Evolutionary conservation across 2,113 vertebrate genomes (phyloP), one percentile per base, ranked within the genome.

Genomic region (Megaceryle maxima): DNA sequence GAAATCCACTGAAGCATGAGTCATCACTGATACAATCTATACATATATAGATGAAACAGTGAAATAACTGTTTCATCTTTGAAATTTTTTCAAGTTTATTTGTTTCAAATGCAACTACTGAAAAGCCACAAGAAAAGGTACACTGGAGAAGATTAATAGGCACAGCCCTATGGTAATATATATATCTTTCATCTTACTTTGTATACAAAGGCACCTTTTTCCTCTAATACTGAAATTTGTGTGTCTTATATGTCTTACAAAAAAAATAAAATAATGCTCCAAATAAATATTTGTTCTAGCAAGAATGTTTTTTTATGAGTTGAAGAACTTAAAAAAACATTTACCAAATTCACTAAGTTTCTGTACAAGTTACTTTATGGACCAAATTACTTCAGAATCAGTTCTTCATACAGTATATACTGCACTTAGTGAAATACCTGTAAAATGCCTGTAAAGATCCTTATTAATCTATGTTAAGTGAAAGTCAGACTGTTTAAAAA

Each of bases 221-320:
- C 8, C 21, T 87, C 62, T 39, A 48, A 3, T 86, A 69, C 39
- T 69, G 50, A 81, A 83, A 66, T 51, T 31, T 62, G 25, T 80
- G 46, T 64, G 91, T 90, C 83, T 79, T 50, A 55, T 53, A 62
- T 28, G 19, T 69, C 6, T 5, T 29, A 75, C 14, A 15, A 44
- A 44, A 46, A 46, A 37, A 19, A 53, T 78, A 87, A 87, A 57
- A 53, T 60, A 20, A 77, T 21, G 7, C 10, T 87, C 55, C 60
- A 51, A 87, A 75, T 85, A 96, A 97, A 92, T 83, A 85, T 72
- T 86, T 83, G 17, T 39, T 81, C 33, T 55, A 59, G 25, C 16
- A 83, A 66, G 22, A 64, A 20, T 33, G 3, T 7, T 57, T 66
- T 57, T 87, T 68, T 55, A 53, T 60, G 8, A 73, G 8, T 35